Base-by-base conservation (phyloP, 2,888 invertebrate species). In the Limnephilus lunatus region DNA sequence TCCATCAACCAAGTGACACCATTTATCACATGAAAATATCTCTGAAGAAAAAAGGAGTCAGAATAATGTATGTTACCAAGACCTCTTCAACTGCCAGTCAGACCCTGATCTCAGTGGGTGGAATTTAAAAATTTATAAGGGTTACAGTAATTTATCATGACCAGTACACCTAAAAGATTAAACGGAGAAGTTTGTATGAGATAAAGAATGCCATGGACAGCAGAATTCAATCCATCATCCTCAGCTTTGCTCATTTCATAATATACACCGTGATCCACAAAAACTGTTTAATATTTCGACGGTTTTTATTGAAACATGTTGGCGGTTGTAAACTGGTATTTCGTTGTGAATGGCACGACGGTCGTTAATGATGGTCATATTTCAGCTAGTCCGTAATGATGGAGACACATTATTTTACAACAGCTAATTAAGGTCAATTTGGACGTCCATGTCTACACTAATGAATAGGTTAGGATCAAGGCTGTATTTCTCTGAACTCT, bases 161-260 rank as follows among this genome's bases (percentile, higher is more conserved):
- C 35, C 53, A 53, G 83, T 31, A 85, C 83, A 86, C 81, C 92
- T 90, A 92, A 86, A 35, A 85, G 81, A 82, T 92, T 92, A 80
- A 90, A 90, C 81, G 31, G 90, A 81, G 85, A 90, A 92, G 44
- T 85, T 92, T 90, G 86, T n/a, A 32, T 81, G 82, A 92, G 92
- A 92, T 92, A 91, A 92, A 92, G 91, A 91, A 92, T 88, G 90
- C 91, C 85, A 87, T 81, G 39, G 91, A 88, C 92, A 89, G 90
- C 91, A 88, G 90, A 92, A 86, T 48, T 86, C 83, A 48, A 92
- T 93, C 91, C 83, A 93, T 93, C 93, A 93, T 93, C 90, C 92
- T 92, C 92, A 92, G 89, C 68, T 92, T 93, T 90, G 30, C 32
- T 30, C 44, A 81, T 83, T 83, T 15, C 83, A 19, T 32, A 35